These are phyloP conservation scores for Elachura formosa DNA, from an alignment of 2,113 vertebrate genomes.

Conservation along the genomic window DNA sequence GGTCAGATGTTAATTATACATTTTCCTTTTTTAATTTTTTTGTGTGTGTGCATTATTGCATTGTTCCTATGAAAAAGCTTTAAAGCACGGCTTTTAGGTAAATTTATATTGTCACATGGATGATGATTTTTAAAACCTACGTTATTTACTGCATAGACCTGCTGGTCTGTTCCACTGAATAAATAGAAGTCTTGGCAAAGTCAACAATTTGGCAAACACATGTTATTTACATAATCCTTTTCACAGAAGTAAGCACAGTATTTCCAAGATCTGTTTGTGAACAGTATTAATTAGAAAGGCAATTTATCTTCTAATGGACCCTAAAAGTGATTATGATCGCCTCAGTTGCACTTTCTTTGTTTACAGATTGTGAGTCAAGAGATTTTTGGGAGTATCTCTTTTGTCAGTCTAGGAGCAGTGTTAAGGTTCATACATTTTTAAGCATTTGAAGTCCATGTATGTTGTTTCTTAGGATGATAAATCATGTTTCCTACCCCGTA, in stretches of 20 bases:
- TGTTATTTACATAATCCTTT: constrained; percentile 47
- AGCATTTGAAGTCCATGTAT: neutral
- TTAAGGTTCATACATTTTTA: neutral
- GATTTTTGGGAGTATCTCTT: neutral
- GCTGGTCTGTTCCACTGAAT: neutral
- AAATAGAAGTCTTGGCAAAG: constrained; percentile 11
- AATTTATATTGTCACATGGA: neutral
- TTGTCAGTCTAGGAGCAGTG: neutral
- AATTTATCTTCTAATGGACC: constrained; percentile 43
- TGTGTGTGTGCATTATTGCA: no score
- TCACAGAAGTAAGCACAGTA: neutral
- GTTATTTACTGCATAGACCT: neutral
- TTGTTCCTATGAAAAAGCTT: neutral
- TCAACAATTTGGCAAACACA: constrained; percentile 23
- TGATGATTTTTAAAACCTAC: neutral
- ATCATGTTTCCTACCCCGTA: neutral
- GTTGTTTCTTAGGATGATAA: neutral
- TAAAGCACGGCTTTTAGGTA: neutral
- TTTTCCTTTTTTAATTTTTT: neutral
- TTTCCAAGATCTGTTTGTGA: constrained; percentile 42
- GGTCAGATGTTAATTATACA: neutral
- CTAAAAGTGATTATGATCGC: neutral
- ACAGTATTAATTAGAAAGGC: constrained; percentile 37
- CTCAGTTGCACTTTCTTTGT: neutral
- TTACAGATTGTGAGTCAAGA: neutral